Percentiles rank a stretch among this genome's conserved stretches.
These are phyloP conservation scores for Hiodon tergisus DNA, from an alignment of 2,113 vertebrate species.

Conservation along the genomic window DNA sequence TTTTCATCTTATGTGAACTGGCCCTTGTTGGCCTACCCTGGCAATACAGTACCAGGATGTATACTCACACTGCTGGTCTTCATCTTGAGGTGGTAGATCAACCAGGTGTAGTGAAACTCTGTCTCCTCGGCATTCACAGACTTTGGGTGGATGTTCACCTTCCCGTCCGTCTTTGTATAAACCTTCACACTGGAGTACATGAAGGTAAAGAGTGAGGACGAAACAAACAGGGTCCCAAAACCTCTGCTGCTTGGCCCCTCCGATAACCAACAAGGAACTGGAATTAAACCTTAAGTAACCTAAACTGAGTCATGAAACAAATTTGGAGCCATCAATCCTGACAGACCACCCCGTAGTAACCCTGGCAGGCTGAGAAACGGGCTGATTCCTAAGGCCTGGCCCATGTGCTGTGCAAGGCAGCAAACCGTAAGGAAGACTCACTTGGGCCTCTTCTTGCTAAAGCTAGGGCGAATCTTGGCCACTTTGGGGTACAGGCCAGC, in stretches of 20 bases:
- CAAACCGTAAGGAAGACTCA: conserved; percentile 61
- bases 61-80: conserved; percentile 87
- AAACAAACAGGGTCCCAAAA: background rate
- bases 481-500: conserved; percentile 97
- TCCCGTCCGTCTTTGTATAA: conserved; percentile 86
- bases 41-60: background rate
- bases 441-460: conserved; percentile 84
- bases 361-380: too few relatives aligned
- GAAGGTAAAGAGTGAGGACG: background rate
- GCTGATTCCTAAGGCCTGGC: too few relatives aligned
- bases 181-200: conserved; percentile 74
- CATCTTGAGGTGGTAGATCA: conserved; percentile 98
- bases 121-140: conserved; percentile 90
- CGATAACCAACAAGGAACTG: background rate
- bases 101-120: conserved; percentile 88
- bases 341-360: too few relatives aligned
- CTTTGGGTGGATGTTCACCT: conserved; percentile 90
- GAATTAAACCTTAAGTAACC: background rate
- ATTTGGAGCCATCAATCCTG: too few relatives aligned
- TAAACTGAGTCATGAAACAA: too few relatives aligned
- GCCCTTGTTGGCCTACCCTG: too few relatives aligned
- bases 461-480: conserved; percentile 83
- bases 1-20: too few relatives aligned
- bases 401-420: too few relatives aligned
- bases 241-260: background rate